Base-by-base conservation (phyloP, 2,113 vertebrate genomes). In the Xenotilapia caudafasciata region DNA sequence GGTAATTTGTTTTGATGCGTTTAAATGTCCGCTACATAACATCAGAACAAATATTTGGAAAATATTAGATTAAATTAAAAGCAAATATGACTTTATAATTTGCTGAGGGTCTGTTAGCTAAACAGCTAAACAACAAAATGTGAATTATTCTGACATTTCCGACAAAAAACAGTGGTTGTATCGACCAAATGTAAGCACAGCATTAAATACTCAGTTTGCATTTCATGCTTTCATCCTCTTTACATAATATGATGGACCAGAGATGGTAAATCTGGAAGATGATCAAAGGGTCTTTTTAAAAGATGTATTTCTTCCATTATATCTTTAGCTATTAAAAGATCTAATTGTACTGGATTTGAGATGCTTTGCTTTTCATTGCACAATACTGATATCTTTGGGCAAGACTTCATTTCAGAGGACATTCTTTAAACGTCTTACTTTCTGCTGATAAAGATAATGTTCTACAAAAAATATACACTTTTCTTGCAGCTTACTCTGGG, bases 381-480 rank as follows among this genome's bases (percentile, higher is more conserved):
- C 6, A 40, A 58, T 40, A 23, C 79, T 19, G 14, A 56, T 26
- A 40, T 56, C 35, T 80, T 23, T 42, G 31, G 14, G 35, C 21
- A 19, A 28, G 6, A 80, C 45, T 49, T 77, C 6, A 4, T 5
- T 49, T 77, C 42, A 77, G 19, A 75, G 23, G 3, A 49, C 45
- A 49, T 49, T 77, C 3, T 77, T 77, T 77, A 77, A 77, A 77
- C 0, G 2, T 0, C 21, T 45, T 2, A 45, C 68, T 73, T 26
- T 70, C 42, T 28, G 42, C 23, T 31, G 42, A 49, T 31, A 49
- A 19, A 26, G 31, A 80, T 42, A 40, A 11, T 53, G n/a, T 51
- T 45, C 12, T 55, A 55, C 7, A 31, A 54, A 35, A 51, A 0
- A 19, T 21, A 68, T 13, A 10, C 3, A 21, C 9, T 28, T 53